Percentiles rank a stretch among this genome's conserved stretches.
Conservation (phyloP, 2,797 vertebrate genomes). For the Salarias fasciatus region DNA sequence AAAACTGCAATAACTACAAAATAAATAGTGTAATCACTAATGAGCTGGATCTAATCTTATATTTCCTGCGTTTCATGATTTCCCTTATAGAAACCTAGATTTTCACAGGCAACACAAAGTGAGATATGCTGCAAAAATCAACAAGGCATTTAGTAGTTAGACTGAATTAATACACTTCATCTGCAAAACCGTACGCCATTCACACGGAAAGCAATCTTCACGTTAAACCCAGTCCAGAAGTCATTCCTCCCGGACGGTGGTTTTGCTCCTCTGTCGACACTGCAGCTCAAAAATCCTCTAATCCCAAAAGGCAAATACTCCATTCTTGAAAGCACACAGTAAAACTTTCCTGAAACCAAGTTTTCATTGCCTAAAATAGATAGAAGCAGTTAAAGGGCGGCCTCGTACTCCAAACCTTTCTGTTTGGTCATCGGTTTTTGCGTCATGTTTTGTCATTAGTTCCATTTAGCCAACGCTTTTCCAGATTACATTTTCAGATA, state of each 20-base stretch:
- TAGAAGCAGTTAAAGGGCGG: constrained; percentile 38
- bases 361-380: constrained; percentile 41
- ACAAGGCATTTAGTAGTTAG: neutral
- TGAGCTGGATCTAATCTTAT: constrained; percentile 49
- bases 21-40: constrained; percentile 43
- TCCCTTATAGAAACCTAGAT: neutral
- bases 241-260: neutral
- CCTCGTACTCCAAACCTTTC: constrained; percentile 30
- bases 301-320: constrained; percentile 15
- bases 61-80: constrained; percentile 30
- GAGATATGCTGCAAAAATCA: neutral
- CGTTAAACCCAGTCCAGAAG: constrained; percentile 9
- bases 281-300: constrained; percentile 6
- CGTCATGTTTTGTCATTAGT: constrained; percentile 49
- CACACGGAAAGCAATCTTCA: neutral
- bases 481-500: constrained; percentile 55
- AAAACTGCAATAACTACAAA: constrained; percentile 50
- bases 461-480: constrained; percentile 46
- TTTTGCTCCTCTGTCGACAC: constrained; percentile 16
- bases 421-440: constrained; percentile 60
- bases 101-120: constrained; percentile 3
- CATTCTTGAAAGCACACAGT: constrained; percentile 5
- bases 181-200: constrained; percentile 1
- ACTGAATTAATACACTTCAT: neutral
- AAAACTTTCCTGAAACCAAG: constrained; percentile 40